Percentiles rank a stretch among this genome's conserved stretches.
Evolutionary conservation across 2,797 vertebrate species (phyloP).

Genomic region (Cygnus olor): DNA sequence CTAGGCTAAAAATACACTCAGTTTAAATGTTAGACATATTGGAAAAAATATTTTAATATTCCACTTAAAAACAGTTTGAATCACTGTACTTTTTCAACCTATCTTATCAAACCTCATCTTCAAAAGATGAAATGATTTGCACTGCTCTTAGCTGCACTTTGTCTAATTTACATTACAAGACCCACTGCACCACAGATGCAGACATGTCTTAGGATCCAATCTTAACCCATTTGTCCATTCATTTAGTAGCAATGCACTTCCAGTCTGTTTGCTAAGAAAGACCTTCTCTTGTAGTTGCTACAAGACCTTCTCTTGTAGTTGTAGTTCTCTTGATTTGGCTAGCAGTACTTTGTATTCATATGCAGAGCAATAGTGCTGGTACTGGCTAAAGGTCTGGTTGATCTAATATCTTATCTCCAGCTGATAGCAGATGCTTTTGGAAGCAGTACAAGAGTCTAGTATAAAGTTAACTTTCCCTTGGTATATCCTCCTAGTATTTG

Average conservation of each 20-base stretch:
- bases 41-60: not conserved
- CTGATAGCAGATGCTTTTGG: not conserved
- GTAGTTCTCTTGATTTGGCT: not conserved
- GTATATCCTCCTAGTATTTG: not conserved
- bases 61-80: not conserved
- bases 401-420: not conserved
- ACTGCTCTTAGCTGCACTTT: not conserved
- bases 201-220: not conserved
- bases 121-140: not conserved
- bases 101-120: not conserved
- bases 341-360: not conserved
- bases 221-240: not conserved
- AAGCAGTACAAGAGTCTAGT: not conserved
- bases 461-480: not conserved
- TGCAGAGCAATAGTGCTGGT: not conserved
- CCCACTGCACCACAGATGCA: fast-evolving
- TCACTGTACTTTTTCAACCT: not conserved
- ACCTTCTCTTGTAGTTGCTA: not conserved
- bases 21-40: not conserved
- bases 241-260: not conserved
- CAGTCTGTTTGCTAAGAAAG: not conserved
- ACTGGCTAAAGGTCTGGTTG: not conserved
- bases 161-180: not conserved
- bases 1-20: not conserved
- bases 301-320: not conserved